Conservation (phyloP, 2,797 vertebrate genomes). For the Neoniphon sammara region DNA sequence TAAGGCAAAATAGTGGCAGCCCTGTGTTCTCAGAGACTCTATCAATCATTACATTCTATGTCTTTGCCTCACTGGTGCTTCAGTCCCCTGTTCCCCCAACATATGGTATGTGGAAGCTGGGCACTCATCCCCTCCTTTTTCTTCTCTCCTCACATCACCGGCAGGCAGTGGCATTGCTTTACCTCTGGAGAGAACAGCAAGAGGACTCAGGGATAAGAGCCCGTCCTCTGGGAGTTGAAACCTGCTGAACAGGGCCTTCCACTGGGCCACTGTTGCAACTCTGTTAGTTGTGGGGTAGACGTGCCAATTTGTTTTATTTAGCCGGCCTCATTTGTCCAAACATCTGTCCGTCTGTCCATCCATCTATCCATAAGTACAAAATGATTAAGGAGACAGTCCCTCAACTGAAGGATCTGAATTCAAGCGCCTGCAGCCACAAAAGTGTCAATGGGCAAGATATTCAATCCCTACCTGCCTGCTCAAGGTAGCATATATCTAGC, state of each 20-base stretch:
- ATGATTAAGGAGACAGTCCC: conserved; percentile 8
- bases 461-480: background rate
- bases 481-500: background rate
- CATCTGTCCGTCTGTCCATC: background rate
- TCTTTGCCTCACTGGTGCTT: conserved; percentile 67
- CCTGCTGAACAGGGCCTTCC: conserved; percentile 30
- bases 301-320: conserved; percentile 43
- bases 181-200: conserved; percentile 51
- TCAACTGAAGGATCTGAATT: conserved; percentile 2
- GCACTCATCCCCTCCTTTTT: conserved; percentile 58
- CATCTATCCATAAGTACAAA: background rate
- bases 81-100: conserved; percentile 70
- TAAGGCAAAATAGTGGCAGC: conserved; percentile 56
- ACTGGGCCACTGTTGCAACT: conserved; percentile 27
- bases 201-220: conserved; percentile 29
- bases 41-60: conserved; percentile 75
- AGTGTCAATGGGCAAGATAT: background rate
- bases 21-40: conserved; percentile 63
- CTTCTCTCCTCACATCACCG: conserved; percentile 43
- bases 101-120: conserved; percentile 72
- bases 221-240: conserved; percentile 48
- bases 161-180: conserved; percentile 45
- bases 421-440: background rate
- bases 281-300: conserved; percentile 32
- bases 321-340: conserved; percentile 24